Base-by-base conservation (phyloP, 2,113 vertebrate genomes). In the Thamnaconus septentrionalis region DNA sequence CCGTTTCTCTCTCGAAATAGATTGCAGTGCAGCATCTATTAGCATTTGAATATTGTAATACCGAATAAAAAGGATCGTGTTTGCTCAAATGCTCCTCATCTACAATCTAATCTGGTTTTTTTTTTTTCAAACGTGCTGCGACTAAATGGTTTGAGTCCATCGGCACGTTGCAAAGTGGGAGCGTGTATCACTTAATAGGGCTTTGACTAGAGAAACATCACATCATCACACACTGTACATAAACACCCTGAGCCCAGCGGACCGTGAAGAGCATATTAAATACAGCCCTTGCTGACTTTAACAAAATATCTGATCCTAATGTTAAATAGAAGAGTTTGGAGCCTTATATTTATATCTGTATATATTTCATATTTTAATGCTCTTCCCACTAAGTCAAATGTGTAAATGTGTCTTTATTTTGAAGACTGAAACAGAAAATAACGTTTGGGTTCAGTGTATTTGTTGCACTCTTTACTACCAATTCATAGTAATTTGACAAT, bases 41-140 rank as follows among this genome's bases (percentile, higher is more conserved):
- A 87, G 78, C 80, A 83, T 91, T 85, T 87, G 73, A 87, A 87
- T 86, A 71, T 80, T 80, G 70, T 78, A 81, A 76, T 69, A 79
- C 53, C 62, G 66, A 81, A 56, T 78, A 75, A 83, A 64, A 87
- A 60, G 11, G 52, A 88, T 86, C 40, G 81, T 75, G 79, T 87
- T 84, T 78, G 74, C 64, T 63, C 68, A 83, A 87, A 84, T 72
- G 75, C 80, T 84, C 77, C 85, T 85, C 79, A 85, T 87, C 59
- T 85, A 73, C 79, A 68, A 60, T 87, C 65, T 76, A 80, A 90
- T 89, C 71, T 83, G 64, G 1, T 31, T 31, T 31, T 31, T 31
- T 31, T 86, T 91, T 87, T 81, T 84, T 73, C 66, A 64, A 77
- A 76, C 63, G 65, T 76, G 77, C 73, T 79, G 76, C 83, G 82